phyloP scores from a whole-genome alignment of 1,140 invertebrate species.

The Glossosoma conforme region DNA sequence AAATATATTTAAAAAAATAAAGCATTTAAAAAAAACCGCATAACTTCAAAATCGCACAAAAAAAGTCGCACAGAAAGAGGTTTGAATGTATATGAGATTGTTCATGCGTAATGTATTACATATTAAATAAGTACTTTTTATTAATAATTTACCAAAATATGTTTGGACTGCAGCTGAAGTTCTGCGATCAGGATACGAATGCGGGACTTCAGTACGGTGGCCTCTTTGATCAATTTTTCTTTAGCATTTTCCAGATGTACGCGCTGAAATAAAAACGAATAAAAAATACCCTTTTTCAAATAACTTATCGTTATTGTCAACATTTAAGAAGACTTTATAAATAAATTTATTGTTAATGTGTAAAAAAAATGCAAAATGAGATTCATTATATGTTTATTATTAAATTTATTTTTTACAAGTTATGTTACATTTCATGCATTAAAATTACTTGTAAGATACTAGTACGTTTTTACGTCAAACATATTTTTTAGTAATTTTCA shows the following conservation, averaged over 20 bases:
- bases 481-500: not conserved
- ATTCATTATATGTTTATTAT: not conserved
- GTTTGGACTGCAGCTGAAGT: slow-evolving; percentile 40
- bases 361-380: not conserved
- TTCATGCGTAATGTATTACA: not conserved
- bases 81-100: not conserved
- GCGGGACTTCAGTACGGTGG: slow-evolving; percentile 34
- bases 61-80: no score
- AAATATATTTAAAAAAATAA: slow-evolving; percentile 1
- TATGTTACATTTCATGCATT: not conserved
- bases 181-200: slow-evolving; percentile 39
- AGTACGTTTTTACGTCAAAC: not conserved
- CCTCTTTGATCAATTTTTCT: slow-evolving; percentile 37
- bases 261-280: slow-evolving; percentile 32
- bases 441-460: not conserved
- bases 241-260: slow-evolving; percentile 37
- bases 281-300: slow-evolving; percentile 1
- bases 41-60: no score
- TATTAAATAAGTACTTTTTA: not conserved
- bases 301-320: not conserved
- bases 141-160: slow-evolving; percentile 38
- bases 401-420: not conserved
- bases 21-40: not conserved
- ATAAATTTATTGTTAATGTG: slow-evolving; percentile 32
- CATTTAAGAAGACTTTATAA: slow-evolving; percentile 32